Evolutionary conservation across 2,113 vertebrate species (phyloP).

Genomic region (Alexandromys fortis): DNA sequence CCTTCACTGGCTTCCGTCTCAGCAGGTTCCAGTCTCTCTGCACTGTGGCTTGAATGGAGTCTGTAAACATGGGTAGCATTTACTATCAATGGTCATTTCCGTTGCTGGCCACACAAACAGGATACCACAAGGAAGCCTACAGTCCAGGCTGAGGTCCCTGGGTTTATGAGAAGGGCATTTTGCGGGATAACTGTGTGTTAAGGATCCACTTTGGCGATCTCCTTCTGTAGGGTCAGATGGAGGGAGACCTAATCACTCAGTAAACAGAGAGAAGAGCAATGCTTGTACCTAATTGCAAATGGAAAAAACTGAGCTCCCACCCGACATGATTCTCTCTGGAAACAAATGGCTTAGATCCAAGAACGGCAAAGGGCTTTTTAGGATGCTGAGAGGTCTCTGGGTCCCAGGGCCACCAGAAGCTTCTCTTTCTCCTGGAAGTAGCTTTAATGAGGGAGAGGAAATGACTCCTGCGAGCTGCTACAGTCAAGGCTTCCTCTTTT

Average conservation of each 20-base stretch:
- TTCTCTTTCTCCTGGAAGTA: conserved; percentile 32
- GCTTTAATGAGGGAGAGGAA: conserved; percentile 54
- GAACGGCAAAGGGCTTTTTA: conserved; percentile 38
- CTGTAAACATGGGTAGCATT: background rate
- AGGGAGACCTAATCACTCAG: conserved; percentile 72
- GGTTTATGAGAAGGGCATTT: conserved; percentile 60
- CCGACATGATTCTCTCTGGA: conserved; percentile 61
- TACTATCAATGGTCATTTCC: background rate
- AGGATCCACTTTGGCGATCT: conserved; percentile 57
- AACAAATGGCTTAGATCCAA: conserved; percentile 76
- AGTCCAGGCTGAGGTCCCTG: conserved; percentile 30
- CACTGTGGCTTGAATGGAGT: background rate
- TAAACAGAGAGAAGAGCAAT: conserved; percentile 76
- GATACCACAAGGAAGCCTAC: background rate
- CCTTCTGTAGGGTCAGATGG: conserved; percentile 68
- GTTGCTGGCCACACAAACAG: background rate
- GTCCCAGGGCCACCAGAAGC: conserved; percentile 3
- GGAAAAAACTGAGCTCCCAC: conserved; percentile 60
- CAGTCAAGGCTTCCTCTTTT: conserved; percentile 20
- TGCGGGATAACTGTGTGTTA: conserved; percentile 65
- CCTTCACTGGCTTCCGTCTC: background rate
- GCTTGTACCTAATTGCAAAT: conserved; percentile 74
- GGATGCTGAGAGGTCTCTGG: conserved; percentile 28
- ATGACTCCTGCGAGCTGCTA: background rate
- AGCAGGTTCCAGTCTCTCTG: background rate